A percentile compares a stretch with the other conserved stretches of the same genome.
phyloP scores from a whole-genome alignment of 2,113 vertebrate species.

The Dasypus novemcinctus region DNA sequence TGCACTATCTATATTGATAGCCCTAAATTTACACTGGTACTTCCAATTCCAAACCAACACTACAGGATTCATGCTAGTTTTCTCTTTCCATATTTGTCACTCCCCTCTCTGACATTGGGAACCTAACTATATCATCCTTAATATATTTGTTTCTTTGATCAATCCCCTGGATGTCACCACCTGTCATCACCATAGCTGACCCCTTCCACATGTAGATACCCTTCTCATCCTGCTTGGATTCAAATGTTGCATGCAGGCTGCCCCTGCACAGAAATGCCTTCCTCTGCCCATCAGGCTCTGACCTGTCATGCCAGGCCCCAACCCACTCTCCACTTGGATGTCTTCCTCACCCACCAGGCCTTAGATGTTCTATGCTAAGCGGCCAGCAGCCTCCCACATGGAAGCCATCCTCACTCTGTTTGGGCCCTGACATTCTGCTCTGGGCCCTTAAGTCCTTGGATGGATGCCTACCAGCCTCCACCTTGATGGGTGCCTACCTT shows the following conservation, averaged over 20 bases:
- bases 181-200: fast-evolving
- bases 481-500: background rate
- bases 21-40: background rate
- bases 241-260: background rate
- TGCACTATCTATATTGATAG: background rate
- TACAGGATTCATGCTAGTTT: background rate
- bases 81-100: background rate
- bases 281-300: background rate
- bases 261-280: background rate
- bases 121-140: background rate
- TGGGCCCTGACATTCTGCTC: background rate
- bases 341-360: background rate
- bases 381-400: background rate
- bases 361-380: background rate
- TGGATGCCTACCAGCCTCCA: no score
- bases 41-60: background rate
- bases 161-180: background rate
- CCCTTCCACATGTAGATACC: background rate
- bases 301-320: background rate
- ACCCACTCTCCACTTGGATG: background rate
- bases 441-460: background rate
- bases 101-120: background rate
- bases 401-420: background rate
- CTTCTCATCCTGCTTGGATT: background rate
- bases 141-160: background rate